Percentiles rank a stretch among this genome's conserved stretches.
Evolutionary conservation across 2,888 invertebrate genomes (phyloP).

Genomic region (Plebejus argus): DNA sequence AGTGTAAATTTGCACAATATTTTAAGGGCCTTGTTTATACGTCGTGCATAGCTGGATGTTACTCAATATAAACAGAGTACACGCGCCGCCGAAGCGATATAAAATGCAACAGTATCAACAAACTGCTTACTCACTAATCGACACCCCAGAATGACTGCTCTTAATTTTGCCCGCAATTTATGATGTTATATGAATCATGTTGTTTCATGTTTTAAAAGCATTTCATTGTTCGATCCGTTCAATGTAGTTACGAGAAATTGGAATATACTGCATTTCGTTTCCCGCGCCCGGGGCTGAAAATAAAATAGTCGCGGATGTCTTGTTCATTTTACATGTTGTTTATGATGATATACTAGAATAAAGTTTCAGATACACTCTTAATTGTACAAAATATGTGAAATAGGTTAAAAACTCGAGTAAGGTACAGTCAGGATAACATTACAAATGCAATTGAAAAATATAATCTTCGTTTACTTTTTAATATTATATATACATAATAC

Average conservation of each 20-base stretch:
- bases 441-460: no score
- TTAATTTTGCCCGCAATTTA: conserved; percentile 52
- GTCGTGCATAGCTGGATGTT: not conserved
- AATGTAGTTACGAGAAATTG: conserved; percentile 73
- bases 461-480: no score
- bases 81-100: not conserved
- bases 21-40: not conserved
- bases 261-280: conserved; percentile 71
- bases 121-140: conserved; percentile 29
- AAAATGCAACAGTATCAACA: conserved; percentile 20
- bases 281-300: conserved; percentile 71
- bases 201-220: conserved; percentile 76
- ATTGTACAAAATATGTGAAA: not conserved
- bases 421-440: not conserved
- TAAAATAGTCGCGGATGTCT: conserved; percentile 65
- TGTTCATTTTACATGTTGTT: conserved; percentile 48
- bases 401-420: not conserved
- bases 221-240: conserved; percentile 75
- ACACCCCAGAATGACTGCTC: conserved; percentile 44
- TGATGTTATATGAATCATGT: conserved; percentile 61
- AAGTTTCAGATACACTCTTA: not conserved
- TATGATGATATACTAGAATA: conserved; percentile 3
- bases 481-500: no score
- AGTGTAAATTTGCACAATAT: no score
- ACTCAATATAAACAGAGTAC: conserved; percentile 5